phyloP scores from a whole-genome alignment of 2,888 invertebrate species.

The Melinaea menophilus region DNA sequence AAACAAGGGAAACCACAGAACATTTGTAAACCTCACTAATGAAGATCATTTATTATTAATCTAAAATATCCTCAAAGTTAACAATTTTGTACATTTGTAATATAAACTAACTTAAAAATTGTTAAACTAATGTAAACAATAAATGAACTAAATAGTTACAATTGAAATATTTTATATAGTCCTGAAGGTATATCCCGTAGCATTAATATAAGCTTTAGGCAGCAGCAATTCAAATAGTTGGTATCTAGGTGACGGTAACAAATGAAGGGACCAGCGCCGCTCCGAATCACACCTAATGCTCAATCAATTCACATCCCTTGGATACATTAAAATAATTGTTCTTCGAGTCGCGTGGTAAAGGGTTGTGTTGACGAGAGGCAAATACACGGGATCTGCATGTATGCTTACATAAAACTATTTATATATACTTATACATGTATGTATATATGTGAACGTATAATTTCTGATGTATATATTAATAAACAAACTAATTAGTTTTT shows the following conservation, averaged over 20 bases:
- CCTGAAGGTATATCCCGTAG: not conserved
- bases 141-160: too few relatives aligned
- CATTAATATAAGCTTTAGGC: slow-evolving; percentile 24
- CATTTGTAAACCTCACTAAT: slow-evolving; percentile 59
- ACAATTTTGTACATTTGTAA: not conserved
- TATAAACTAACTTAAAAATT: not conserved
- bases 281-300: slow-evolving; percentile 61
- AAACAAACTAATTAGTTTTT: too few relatives aligned
- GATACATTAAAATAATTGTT: slow-evolving; percentile 75
- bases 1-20: slow-evolving; percentile 55
- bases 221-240: slow-evolving; percentile 51
- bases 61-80: slow-evolving; percentile 5
- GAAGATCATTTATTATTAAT: slow-evolving; percentile 61
- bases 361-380: not conserved
- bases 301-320: slow-evolving; percentile 65
- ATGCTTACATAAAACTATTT: not conserved
- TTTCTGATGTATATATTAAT: too few relatives aligned
- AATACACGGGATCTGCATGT: not conserved
- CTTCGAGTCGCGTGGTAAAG: slow-evolving; percentile 20
- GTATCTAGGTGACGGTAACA: slow-evolving; percentile 49
- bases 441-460: too few relatives aligned
- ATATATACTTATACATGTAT: not conserved
- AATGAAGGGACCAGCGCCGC: slow-evolving; percentile 48
- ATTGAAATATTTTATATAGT: not conserved
- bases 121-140: not conserved